phyloP scores from a whole-genome alignment of 2,888 invertebrate species.

The Teinopalpus imperialis region DNA sequence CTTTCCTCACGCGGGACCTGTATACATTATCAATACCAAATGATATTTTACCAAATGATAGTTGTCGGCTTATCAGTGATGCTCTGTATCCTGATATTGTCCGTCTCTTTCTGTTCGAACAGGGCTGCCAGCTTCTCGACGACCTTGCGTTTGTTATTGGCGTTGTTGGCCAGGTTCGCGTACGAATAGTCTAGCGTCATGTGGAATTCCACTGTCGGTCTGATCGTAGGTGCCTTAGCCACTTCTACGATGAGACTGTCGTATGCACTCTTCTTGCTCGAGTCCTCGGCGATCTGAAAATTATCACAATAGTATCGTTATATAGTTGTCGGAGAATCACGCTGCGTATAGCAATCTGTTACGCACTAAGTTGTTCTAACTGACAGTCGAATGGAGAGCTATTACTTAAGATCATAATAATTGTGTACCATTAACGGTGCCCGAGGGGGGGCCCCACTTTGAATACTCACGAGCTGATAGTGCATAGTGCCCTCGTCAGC shows the following conservation, averaged over 20 bases:
- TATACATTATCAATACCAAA: no score
- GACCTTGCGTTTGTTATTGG: constrained; percentile 88
- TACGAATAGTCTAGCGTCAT: constrained; percentile 88
- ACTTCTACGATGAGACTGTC: constrained; percentile 91
- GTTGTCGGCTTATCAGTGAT: constrained; percentile 86
- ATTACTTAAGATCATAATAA: no score
- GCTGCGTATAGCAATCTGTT: no score
- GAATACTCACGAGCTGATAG: constrained; percentile 85
- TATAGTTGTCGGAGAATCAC: no score
- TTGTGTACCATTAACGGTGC: no score
- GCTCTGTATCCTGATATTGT: constrained; percentile 87
- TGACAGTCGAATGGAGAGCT: no score
- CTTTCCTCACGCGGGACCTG: no score
- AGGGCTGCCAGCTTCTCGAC: constrained; percentile 89
- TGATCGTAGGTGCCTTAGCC: constrained; percentile 82
- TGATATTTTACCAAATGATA: constrained; percentile 86
- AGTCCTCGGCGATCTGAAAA: constrained; percentile 86
- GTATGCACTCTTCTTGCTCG: constrained; percentile 87
- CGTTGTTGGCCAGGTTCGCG: constrained; percentile 86
- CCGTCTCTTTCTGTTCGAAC: constrained; percentile 88
- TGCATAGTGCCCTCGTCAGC: constrained; percentile 88
- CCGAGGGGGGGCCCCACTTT: no score
- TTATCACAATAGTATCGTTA: not conserved
- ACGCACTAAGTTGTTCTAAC: no score
- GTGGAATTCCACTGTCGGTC: constrained; percentile 90